These are phyloP conservation scores for Andrena bucephala DNA, from an alignment of 2,888 invertebrate species.

Conservation along the genomic window DNA sequence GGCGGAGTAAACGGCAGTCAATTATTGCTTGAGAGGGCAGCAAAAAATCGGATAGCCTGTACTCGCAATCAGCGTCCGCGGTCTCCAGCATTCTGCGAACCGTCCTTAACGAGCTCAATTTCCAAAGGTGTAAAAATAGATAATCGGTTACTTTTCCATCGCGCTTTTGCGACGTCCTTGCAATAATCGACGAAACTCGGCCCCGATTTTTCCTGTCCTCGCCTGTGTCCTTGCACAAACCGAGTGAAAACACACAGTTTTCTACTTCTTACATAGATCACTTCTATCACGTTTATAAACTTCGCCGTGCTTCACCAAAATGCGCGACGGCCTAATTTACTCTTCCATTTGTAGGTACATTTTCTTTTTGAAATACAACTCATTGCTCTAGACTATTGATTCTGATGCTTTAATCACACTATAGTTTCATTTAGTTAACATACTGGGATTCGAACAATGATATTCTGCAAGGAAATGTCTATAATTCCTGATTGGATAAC, in stretches of 20 bases:
- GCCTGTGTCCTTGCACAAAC: constrained; percentile 62
- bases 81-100: constrained; percentile 41
- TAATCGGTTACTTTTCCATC: constrained; percentile 39
- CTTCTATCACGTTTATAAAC: too few relatives aligned
- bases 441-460: background rate
- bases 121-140: constrained; percentile 32
- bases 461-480: background rate
- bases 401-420: too few relatives aligned
- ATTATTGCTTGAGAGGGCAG: constrained; percentile 17
- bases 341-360: background rate
- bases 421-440: background rate
- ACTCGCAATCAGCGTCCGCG: constrained; percentile 22
- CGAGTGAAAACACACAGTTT: constrained; percentile 8
- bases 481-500: background rate
- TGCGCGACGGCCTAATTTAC: background rate
- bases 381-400: too few relatives aligned
- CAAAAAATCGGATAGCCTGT: constrained; percentile 44
- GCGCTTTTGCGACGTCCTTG: constrained; percentile 40
- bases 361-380: background rate
- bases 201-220: constrained; percentile 49
- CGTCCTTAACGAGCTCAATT: constrained; percentile 27
- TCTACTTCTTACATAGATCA: background rate
- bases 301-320: too few relatives aligned
- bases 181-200: constrained; percentile 40
- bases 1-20: constrained; percentile 16